Evolutionary conservation across 2,888 invertebrate genomes (phyloP).

Genomic region (Sipha maydis): DNA sequence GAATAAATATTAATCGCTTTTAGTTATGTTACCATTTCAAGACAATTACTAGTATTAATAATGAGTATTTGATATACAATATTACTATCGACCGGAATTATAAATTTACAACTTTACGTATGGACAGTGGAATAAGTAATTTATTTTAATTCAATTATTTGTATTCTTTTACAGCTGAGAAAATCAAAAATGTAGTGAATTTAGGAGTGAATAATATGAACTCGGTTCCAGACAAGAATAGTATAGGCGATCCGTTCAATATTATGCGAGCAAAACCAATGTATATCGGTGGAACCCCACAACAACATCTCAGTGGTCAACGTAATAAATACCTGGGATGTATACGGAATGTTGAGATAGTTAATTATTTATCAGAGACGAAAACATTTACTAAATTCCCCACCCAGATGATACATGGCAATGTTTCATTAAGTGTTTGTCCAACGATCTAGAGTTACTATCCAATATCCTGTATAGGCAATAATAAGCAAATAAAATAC

Average conservation of each 20-base stretch:
- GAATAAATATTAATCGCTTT: not conserved
- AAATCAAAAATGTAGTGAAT: slow-evolving; percentile 89
- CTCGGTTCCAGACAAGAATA: slow-evolving; percentile 68
- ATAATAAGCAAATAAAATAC: slow-evolving; percentile 13
- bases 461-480: slow-evolving; percentile 11
- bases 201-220: slow-evolving; percentile 78
- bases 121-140: not conserved
- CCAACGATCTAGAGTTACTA: slow-evolving; percentile 74
- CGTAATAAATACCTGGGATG: slow-evolving; percentile 82
- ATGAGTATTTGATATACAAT: not conserved
- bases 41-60: not conserved
- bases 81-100: not conserved
- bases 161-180: slow-evolving; percentile 74
- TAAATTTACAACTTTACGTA: not conserved
- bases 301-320: slow-evolving; percentile 72
- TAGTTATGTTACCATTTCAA: not conserved
- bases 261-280: slow-evolving; percentile 74
- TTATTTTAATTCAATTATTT: not conserved
- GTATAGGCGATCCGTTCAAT: slow-evolving; percentile 78
- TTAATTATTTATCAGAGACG: slow-evolving; percentile 67
- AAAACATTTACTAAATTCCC: slow-evolving; percentile 70
- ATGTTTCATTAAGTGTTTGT: slow-evolving; percentile 82
- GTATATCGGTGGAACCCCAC: slow-evolving; percentile 89
- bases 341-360: slow-evolving; percentile 77
- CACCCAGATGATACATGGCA: slow-evolving; percentile 75